These are phyloP conservation scores for Apamea monoglypha DNA, from an alignment of 2,888 invertebrate species.

Conservation along the genomic window DNA sequence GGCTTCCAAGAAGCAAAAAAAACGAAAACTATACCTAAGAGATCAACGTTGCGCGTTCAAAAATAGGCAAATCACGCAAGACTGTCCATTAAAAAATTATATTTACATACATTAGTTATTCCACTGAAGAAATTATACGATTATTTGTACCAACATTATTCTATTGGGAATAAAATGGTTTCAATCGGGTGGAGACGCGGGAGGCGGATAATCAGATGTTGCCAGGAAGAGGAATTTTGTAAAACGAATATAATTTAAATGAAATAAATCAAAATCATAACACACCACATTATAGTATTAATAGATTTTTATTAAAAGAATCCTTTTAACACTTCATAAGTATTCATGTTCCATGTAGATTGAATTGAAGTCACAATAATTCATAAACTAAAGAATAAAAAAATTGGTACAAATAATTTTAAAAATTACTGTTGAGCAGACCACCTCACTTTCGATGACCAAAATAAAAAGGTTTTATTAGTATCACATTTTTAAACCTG, in stretches of 20 bases:
- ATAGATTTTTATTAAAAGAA: slow-evolving; percentile 46
- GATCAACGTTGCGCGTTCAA: slow-evolving; percentile 75
- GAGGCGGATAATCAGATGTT: not conserved
- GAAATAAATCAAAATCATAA: slow-evolving; percentile 34
- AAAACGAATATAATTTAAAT: slow-evolving; percentile 11
- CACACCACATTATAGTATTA: slow-evolving; percentile 15
- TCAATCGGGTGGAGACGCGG: not conserved
- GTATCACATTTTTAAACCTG: slow-evolving; percentile 3
- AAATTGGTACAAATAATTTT: slow-evolving; percentile 66
- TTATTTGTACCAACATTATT: slow-evolving; percentile 64
- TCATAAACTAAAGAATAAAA: slow-evolving; percentile 39
- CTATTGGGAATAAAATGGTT: slow-evolving; percentile 35
- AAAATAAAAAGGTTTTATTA: slow-evolving; percentile 29
- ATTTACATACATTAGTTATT: slow-evolving; percentile 64
- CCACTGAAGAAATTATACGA: slow-evolving; percentile 54
- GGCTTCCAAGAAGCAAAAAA: slow-evolving; percentile 63
- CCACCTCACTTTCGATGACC: slow-evolving; percentile 60
- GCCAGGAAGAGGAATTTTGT: slow-evolving; percentile 5
- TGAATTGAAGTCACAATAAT: slow-evolving; percentile 24
- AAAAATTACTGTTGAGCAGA: slow-evolving; percentile 61
- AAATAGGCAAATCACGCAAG: slow-evolving; percentile 79
- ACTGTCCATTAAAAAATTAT: slow-evolving; percentile 63
- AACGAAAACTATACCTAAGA: slow-evolving; percentile 71
- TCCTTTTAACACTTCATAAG: slow-evolving; percentile 27
- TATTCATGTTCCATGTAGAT: slow-evolving; percentile 9